Evolutionary conservation across 1,140 invertebrate genomes (phyloP), one percentile per base, ranked within the genome.

Genomic region (Listronotus bonariensis): DNA sequence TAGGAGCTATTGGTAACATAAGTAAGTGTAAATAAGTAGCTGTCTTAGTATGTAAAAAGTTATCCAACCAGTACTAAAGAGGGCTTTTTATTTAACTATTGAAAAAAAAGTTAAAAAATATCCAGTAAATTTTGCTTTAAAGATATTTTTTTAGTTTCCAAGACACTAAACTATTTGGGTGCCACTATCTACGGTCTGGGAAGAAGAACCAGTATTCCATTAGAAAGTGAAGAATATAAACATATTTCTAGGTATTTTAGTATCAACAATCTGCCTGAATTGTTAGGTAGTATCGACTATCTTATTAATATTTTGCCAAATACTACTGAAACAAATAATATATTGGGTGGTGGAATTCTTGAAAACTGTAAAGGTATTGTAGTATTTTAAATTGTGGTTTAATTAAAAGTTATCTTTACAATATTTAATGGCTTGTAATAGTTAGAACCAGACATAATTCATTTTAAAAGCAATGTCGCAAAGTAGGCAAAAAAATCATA

Each of bases 241-340:
- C 75, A 57, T 46, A 34, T 78, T 11, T 65, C 74, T 46, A 60
- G 74, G 32, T 74, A 77, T 58, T 77, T 75, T 54, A 78, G 74
- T 57, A 72, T 66, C 15, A 68, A 78, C 8, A 54, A 69, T 9
- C 68, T 87, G 36, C 15, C 60, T 6, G 75, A 81, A 41, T 61
- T 86, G 12, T 67, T 87, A 12, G 46, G 70, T 36, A 76, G 80
- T 9, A 83, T 81, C 75, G 84, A 87, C 75, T 87, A 87, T 66
- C 68, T 87, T 42, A 75, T 84, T 40, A 85, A 80, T 71, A 72
- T 85, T 17, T 71, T 87, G 49, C 86, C 86, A 20, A 77, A 76
- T 7, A 86, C 83, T 0, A 58, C 74, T 17, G 58, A 76, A 9
- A 87, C 84, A 9, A 71, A 62, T 17, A 41, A 54, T 41, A 40